Evolutionary conservation across 2,888 invertebrate genomes (phyloP).

Genomic region (Xanthorhoe spadicearia): DNA sequence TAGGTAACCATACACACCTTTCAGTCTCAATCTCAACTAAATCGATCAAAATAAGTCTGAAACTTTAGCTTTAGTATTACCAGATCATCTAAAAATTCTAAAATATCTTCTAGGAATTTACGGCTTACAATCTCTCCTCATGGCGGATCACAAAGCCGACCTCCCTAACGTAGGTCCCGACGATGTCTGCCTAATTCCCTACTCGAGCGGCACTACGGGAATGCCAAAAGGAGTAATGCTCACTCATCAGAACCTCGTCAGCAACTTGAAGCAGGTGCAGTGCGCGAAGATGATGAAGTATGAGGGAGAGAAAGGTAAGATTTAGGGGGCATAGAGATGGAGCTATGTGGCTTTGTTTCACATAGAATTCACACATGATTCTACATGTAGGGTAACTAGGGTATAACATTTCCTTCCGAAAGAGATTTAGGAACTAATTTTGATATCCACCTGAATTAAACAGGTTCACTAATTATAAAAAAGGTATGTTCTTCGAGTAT

Average conservation of each 20-base stretch:
- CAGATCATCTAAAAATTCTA: not conserved
- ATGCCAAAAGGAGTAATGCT: constrained; percentile 92
- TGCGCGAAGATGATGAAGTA: constrained; percentile 76
- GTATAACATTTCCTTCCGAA: too few relatives aligned
- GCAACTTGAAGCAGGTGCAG: constrained; percentile 80
- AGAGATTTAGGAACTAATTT: too few relatives aligned
- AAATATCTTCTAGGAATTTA: constrained; percentile 59
- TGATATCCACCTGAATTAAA: not conserved
- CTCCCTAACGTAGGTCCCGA: constrained; percentile 75
- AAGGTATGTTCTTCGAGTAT: not conserved
- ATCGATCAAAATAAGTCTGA: too few relatives aligned
- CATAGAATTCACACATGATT: too few relatives aligned
- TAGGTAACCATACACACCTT: too few relatives aligned
- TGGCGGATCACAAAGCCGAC: constrained; percentile 74
- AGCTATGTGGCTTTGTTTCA: not conserved
- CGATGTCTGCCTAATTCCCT: constrained; percentile 85
- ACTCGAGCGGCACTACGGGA: constrained; percentile 91
- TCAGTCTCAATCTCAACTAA: too few relatives aligned
- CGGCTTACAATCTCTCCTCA: constrained; percentile 77
- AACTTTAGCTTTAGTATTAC: too few relatives aligned
- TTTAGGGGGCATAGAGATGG: not conserved
- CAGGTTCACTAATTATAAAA: not conserved
- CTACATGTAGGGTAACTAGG: too few relatives aligned
- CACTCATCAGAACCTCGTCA: constrained; percentile 87
- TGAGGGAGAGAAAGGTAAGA: constrained; percentile 71